Evolutionary conservation across 2,797 vertebrate species (phyloP).

Genomic region (Chelon auratus): DNA sequence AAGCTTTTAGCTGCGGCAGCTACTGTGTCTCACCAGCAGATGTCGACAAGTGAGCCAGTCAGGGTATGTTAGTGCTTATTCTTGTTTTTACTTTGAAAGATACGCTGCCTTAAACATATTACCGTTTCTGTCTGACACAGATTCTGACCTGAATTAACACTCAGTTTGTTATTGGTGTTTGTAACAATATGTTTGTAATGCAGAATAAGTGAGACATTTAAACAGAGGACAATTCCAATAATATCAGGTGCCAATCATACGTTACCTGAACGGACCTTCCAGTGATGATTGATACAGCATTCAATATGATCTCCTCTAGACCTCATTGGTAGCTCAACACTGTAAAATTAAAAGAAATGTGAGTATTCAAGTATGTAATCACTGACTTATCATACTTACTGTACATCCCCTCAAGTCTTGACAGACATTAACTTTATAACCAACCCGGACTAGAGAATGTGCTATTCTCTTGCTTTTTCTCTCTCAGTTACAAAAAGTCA

Average conservation of each 20-base stretch:
- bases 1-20: not conserved
- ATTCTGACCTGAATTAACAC: not conserved
- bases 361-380: not conserved
- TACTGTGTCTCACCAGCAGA: slow-evolving; percentile 45
- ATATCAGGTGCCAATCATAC: not conserved
- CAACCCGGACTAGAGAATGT: slow-evolving; percentile 4
- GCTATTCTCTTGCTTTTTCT: not conserved
- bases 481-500: slow-evolving; percentile 8
- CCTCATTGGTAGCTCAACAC: not conserved
- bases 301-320: too few species aligned
- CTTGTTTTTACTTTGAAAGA: not conserved
- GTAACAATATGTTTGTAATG: not conserved
- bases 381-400: not conserved
- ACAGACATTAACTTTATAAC: slow-evolving; percentile 27
- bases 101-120: not conserved
- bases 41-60: slow-evolving; percentile 38
- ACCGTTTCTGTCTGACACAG: not conserved
- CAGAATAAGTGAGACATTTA: not conserved
- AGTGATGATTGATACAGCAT: not conserved
- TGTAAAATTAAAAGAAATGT: not conserved
- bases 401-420: not conserved
- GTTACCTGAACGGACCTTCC: not conserved
- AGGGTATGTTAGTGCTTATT: not conserved
- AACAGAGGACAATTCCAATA: slow-evolving; percentile 1
- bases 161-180: not conserved